phyloP scores from a whole-genome alignment of 2,888 invertebrate species.

The Drosophila mercatorum region DNA sequence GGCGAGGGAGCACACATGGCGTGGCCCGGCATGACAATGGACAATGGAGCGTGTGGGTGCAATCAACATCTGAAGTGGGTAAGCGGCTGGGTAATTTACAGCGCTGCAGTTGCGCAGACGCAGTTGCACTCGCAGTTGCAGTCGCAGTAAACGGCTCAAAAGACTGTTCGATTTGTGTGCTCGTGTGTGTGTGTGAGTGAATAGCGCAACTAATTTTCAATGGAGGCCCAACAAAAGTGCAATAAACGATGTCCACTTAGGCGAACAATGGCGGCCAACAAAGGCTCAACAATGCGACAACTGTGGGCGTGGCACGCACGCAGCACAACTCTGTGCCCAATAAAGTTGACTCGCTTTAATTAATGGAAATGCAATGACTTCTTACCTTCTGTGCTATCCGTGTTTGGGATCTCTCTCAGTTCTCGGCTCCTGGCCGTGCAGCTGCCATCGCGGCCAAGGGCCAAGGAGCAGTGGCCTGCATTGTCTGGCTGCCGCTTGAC shows the following conservation, averaged over 20 bases:
- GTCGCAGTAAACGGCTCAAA: slow-evolving; percentile 12
- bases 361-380: slow-evolving; percentile 78
- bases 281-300: slow-evolving; percentile 53
- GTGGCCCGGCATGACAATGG: slow-evolving; percentile 36
- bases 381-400: slow-evolving; percentile 53
- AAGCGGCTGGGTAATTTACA: slow-evolving; percentile 63
- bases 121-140: slow-evolving; percentile 22
- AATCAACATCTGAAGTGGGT: slow-evolving; percentile 63
- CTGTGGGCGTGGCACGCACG: slow-evolving; percentile 55
- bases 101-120: slow-evolving; percentile 32
- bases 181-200: slow-evolving; percentile 49
- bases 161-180: slow-evolving; percentile 15
- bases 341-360: slow-evolving; percentile 71
- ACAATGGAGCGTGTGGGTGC: slow-evolving; percentile 73
- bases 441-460: slow-evolving; percentile 16
- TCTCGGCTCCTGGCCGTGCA: slow-evolving; percentile 41
- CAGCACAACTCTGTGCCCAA: slow-evolving; percentile 46
- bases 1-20: slow-evolving; percentile 48
- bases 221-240: slow-evolving; percentile 71
- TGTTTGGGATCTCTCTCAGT: slow-evolving; percentile 46
- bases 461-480: slow-evolving; percentile 25
- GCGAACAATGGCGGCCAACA: slow-evolving; percentile 54
- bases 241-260: slow-evolving; percentile 80
- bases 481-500: slow-evolving; percentile 57
- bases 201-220: slow-evolving; percentile 81